Base-by-base conservation (phyloP, 2,888 invertebrate genomes). In the Unio delphinus region DNA sequence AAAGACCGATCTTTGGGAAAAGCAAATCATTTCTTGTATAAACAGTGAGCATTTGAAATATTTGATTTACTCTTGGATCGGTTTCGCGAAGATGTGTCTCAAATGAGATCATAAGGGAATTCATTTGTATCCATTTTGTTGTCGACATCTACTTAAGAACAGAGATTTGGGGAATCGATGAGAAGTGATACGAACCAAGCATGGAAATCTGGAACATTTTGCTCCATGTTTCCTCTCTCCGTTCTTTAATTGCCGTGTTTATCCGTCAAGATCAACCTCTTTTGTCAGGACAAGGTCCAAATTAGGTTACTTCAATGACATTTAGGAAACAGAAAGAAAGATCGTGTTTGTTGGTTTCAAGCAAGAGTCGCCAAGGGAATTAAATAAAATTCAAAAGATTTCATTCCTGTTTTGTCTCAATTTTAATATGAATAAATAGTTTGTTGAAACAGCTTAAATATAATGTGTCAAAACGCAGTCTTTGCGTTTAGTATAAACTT, bases 221-320 rank as follows among this genome's bases (percentile, higher is more conserved):
- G 62, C 57, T 67, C 59, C 20, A 60, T 62, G 60, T 67, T 69
- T 65, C 56, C 55, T 58, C 54, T 23, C 45, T 23, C 65, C 65
- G 69, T 72, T 74, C 69, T 69, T 69, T 71, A 74, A 69, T 74
- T 74, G 74, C 72, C 74, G 72, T 64, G 67, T 74, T 74, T 67
- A 63, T 58, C 23, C 58, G 61, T 69, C 61, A 34, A 30, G 28
- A 54, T 54, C 64, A 55, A 58, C 66, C 26, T 59, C 55, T n/a
- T 34, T 26, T 28, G 17, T 56, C 28, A 61, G 11, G 63, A n/a
- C 15, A n/a, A 55, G 28, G 61, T 61, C 65, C 61, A 57, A 30
- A 65, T 69, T 69, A 57, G 61, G 17, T 15, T 23, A 23, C 15
- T 23, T 45, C 30, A 26, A 30, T 15, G 56, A 34, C 56, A n/a